Percentiles rank a stretch among this genome's conserved stretches.
Evolutionary conservation across 2,113 vertebrate genomes (phyloP).

Genomic region (Spilogale gracilis): DNA sequence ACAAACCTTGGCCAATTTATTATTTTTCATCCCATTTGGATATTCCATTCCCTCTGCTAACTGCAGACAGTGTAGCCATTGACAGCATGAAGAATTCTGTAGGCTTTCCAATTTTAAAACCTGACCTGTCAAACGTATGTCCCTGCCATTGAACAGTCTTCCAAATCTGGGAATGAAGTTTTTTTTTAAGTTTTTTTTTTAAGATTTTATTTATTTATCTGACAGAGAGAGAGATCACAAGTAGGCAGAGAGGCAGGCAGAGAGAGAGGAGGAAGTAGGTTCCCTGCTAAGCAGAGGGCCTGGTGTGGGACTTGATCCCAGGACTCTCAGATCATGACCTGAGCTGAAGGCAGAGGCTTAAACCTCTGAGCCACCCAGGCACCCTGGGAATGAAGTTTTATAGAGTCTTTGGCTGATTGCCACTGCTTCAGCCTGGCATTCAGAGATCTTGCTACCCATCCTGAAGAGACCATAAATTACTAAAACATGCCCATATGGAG

Average conservation of each 20-base stretch:
- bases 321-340: too few species aligned
- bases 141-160: background rate
- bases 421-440: background rate
- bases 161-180: background rate
- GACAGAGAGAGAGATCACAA: too few species aligned
- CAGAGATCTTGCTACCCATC: background rate
- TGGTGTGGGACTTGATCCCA: too few species aligned
- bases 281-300: too few species aligned
- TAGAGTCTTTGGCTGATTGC: background rate
- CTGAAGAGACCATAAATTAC: background rate
- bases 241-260: too few species aligned
- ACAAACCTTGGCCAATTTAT: background rate
- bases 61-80: background rate
- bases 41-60: background rate
- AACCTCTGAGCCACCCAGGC: too few species aligned
- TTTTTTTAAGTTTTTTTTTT: background rate
- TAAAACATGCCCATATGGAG: background rate
- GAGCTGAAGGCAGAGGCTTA: too few species aligned
- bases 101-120: background rate
- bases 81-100: background rate
- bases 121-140: background rate
- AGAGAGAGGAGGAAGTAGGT: too few species aligned
- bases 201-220: too few species aligned
- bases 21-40: background rate
- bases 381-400: background rate